phyloP scores from a whole-genome alignment of 2,888 invertebrate species.

The Chironomus riparius region DNA sequence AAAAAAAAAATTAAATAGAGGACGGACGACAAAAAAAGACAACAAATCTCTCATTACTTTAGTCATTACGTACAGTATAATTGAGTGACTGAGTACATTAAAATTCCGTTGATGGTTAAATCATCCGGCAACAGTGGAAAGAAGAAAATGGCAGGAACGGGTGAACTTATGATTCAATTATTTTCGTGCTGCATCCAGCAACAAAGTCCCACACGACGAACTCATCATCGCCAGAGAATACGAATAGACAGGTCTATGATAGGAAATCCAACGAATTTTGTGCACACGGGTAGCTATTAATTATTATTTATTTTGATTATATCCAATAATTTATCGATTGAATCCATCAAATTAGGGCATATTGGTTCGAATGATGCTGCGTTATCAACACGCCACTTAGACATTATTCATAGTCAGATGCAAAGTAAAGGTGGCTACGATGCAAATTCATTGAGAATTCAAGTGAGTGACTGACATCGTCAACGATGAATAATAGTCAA shows the following conservation, averaged over 20 bases:
- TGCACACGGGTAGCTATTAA: slow-evolving; percentile 62
- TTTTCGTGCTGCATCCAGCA: slow-evolving; percentile 84
- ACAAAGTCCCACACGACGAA: slow-evolving; percentile 61
- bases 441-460: slow-evolving; percentile 45
- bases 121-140: slow-evolving; percentile 1
- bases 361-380: slow-evolving; percentile 85
- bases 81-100: background rate
- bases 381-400: slow-evolving; percentile 70
- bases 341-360: slow-evolving; percentile 48
- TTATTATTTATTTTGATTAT: slow-evolving; percentile 32
- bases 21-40: too few relatives aligned
- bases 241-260: slow-evolving; percentile 91
- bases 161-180: slow-evolving; percentile 85
- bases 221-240: slow-evolving; percentile 54
- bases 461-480: slow-evolving; percentile 33
- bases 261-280: slow-evolving; percentile 89
- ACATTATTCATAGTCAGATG: slow-evolving; percentile 88
- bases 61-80: background rate
- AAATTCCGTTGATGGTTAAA: slow-evolving; percentile 20
- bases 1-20: too few relatives aligned
- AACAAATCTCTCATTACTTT: background rate
- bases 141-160: slow-evolving; percentile 45
- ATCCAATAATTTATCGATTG: slow-evolving; percentile 38
- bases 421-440: slow-evolving; percentile 93
- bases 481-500: slow-evolving; percentile 4